Percentiles rank a stretch among this genome's conserved stretches.
These are phyloP conservation scores for Plecturocebus donacophilus DNA, from an alignment of 2,113 vertebrate species.

Conservation along the genomic window DNA sequence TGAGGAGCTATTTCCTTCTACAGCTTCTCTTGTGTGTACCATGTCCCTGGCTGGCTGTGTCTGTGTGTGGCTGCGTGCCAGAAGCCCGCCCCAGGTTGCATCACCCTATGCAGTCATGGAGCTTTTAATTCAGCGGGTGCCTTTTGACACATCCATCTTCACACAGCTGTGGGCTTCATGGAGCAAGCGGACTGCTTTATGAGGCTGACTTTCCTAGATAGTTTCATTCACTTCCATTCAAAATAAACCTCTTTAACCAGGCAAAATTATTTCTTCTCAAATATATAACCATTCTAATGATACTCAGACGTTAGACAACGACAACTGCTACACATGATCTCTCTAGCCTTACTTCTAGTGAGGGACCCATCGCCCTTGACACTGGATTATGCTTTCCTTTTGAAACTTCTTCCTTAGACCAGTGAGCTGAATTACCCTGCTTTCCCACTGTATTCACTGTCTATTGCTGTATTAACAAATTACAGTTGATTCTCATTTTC, in stretches of 20 bases:
- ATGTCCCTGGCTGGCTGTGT: background rate
- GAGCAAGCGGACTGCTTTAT: background rate
- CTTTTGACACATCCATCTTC: background rate
- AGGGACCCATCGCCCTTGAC: background rate
- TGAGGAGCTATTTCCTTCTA: background rate
- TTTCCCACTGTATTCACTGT: background rate
- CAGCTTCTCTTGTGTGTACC: background rate
- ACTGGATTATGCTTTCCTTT: background rate
- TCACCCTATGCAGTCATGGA: background rate
- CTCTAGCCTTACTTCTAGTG: background rate
- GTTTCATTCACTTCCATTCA: background rate
- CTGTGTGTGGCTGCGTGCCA: background rate
- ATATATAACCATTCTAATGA: background rate
- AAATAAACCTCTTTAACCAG: background rate
- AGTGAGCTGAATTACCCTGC: background rate
- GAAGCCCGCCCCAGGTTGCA: background rate
- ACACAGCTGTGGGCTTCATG: background rate
- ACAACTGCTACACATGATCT: background rate
- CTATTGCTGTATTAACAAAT: background rate
- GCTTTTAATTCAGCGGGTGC: background rate
- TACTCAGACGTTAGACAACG: background rate
- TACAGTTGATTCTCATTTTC: background rate
- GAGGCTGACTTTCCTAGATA: conserved; percentile 6
- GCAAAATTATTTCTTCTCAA: background rate
- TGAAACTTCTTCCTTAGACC: background rate